Conservation (phyloP, 2,888 invertebrate genomes). For the Anorthoa munda region DNA sequence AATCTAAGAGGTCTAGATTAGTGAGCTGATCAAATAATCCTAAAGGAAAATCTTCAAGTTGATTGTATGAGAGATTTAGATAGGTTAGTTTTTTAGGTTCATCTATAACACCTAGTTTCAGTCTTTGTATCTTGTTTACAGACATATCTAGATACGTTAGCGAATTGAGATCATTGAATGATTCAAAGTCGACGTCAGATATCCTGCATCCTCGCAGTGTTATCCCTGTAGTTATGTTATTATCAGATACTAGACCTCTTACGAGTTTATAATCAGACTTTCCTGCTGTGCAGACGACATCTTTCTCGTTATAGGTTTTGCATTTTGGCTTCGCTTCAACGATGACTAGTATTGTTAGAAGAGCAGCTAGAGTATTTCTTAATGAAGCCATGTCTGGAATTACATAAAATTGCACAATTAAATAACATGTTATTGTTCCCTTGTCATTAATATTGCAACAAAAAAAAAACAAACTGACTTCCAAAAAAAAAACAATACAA, state of each 20-base stretch:
- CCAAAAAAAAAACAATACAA: no score
- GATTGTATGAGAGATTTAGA: conserved; percentile 69
- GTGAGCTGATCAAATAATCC: conserved; percentile 65
- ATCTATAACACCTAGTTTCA: conserved; percentile 67
- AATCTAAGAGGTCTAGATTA: conserved; percentile 66
- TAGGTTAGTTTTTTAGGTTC: conserved; percentile 61
- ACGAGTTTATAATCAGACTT: conserved; percentile 68
- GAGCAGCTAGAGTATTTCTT: conserved; percentile 11
- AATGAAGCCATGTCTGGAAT: conserved; percentile 61
- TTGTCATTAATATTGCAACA: neutral
- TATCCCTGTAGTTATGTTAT: conserved; percentile 67
- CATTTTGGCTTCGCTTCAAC: conserved; percentile 65
- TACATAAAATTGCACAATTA: conserved; percentile 4
- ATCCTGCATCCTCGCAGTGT: conserved; percentile 71
- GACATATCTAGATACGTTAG: conserved; percentile 69
- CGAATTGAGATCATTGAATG: conserved; percentile 66
- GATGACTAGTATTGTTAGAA: conserved; percentile 35
- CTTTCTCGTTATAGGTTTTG: conserved; percentile 43
- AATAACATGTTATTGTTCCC: neutral
- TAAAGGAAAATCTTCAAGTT: conserved; percentile 62
- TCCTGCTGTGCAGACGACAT: conserved; percentile 64
- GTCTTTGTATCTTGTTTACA: conserved; percentile 63
- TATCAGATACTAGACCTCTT: conserved; percentile 73
- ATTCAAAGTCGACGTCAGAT: conserved; percentile 64
- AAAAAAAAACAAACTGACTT: no score